These are phyloP conservation scores for Anoplolepis gracilipes DNA, from an alignment of 1,140 invertebrate species.

Conservation along the genomic window DNA sequence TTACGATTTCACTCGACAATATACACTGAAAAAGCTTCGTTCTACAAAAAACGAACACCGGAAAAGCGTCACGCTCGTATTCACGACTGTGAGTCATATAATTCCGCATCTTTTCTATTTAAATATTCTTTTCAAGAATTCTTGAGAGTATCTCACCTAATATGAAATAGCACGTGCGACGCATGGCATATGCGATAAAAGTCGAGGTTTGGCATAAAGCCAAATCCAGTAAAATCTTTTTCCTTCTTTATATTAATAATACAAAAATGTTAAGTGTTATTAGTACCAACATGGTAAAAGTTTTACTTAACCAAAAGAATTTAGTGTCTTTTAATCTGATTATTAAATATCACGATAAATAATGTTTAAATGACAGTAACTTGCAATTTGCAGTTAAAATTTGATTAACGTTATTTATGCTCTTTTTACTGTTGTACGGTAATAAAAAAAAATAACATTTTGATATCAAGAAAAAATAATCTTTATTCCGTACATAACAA, in stretches of 20 bases:
- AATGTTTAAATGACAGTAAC: background rate
- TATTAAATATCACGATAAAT: background rate
- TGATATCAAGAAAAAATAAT: background rate
- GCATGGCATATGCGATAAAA: constrained; percentile 16
- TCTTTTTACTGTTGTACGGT: background rate
- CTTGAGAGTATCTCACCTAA: constrained; percentile 36
- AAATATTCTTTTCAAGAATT: constrained; percentile 65
- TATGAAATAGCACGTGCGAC: constrained; percentile 53
- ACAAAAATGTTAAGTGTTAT: background rate
- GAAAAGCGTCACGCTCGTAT: constrained; percentile 50
- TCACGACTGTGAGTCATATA: constrained; percentile 36
- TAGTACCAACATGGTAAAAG: background rate
- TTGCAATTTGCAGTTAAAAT: background rate
- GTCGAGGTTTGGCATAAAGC: constrained; percentile 17
- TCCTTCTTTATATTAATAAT: background rate
- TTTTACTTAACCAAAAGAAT: background rate
- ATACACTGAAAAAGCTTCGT: constrained; percentile 44
- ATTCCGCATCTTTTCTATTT: constrained; percentile 59
- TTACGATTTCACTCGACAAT: constrained; percentile 3
- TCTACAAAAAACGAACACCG: constrained; percentile 34
- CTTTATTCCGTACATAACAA: background rate
- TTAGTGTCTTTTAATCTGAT: background rate
- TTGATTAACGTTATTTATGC: background rate
- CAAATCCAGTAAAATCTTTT: constrained; percentile 34
- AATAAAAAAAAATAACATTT: background rate